Evolutionary conservation across 2,113 vertebrate species (phyloP).

Genomic region (Noturus placidus): DNA sequence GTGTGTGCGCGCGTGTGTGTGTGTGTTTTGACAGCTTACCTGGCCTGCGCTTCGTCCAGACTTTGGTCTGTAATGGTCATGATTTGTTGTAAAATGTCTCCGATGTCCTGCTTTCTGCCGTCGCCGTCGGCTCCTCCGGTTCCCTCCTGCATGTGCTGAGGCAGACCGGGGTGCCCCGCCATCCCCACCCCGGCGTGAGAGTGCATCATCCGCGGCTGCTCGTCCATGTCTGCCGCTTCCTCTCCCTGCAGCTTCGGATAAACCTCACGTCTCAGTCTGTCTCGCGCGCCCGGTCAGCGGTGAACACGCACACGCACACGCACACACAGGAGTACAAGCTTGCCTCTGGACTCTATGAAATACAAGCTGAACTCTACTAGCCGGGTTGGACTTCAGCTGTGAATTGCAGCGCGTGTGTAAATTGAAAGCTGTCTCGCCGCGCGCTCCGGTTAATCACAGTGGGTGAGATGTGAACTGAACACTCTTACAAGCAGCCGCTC

Average conservation of each 20-base stretch:
- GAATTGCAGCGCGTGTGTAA: constrained; percentile 50
- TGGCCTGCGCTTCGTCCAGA: constrained; percentile 98
- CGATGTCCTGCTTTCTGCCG: constrained; percentile 96
- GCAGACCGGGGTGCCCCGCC: constrained; percentile 91
- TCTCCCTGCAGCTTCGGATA: constrained; percentile 48
- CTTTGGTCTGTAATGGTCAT: constrained; percentile 99
- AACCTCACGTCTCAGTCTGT: constrained; percentile 47
- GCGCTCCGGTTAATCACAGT: background rate
- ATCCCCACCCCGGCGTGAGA: constrained; percentile 91
- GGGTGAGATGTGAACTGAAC: constrained; percentile 7
- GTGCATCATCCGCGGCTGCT: constrained; percentile 95
- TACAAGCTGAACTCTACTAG: constrained; percentile 65
- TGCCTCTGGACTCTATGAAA: constrained; percentile 67
- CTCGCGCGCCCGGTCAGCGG: constrained; percentile 32
- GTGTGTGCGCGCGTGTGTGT: background rate
- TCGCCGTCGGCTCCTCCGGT: constrained; percentile 85
- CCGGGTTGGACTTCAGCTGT: constrained; percentile 59
- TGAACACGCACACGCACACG: constrained; percentile 38
- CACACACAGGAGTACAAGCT: constrained; percentile 56
- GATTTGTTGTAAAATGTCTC: constrained; percentile 98
- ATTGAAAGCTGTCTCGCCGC: constrained; percentile 37
- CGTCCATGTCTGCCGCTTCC: constrained; percentile 83
- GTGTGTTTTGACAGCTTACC: constrained; percentile 72
- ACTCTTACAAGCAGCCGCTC: constrained; percentile 53
- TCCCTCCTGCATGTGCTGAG: constrained; percentile 92